phyloP scores from a whole-genome alignment of 2,113 vertebrate species.

The Etia nguti region DNA sequence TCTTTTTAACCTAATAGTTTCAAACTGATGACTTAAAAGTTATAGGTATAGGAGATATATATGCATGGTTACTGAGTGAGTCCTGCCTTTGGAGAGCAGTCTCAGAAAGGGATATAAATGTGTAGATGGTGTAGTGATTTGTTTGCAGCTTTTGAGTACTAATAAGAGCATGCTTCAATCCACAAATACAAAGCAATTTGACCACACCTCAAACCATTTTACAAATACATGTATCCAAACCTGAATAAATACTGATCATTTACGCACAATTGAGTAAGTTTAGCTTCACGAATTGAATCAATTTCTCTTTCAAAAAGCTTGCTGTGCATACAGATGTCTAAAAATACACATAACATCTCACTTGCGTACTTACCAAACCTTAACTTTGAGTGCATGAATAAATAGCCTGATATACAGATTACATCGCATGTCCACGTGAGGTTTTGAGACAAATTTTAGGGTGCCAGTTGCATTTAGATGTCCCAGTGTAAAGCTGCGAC shows the following conservation, averaged over 20 bases:
- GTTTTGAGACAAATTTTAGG: not conserved
- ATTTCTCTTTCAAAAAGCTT: not conserved
- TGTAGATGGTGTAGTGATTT: too few species aligned
- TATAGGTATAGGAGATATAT: not conserved
- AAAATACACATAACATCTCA: not conserved
- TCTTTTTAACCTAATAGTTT: not conserved
- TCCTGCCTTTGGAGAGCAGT: too few species aligned
- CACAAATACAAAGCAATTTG: too few species aligned
- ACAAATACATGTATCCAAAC: too few species aligned
- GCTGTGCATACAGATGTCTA: not conserved
- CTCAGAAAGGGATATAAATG: too few species aligned
- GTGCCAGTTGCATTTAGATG: not conserved
- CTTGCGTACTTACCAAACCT: not conserved
- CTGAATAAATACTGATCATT: not conserved
- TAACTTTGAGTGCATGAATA: not conserved
- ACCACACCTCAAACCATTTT: too few species aligned
- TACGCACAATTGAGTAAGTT: not conserved
- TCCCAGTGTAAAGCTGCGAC: not conserved
- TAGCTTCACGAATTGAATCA: not conserved
- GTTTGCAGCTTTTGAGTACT: too few species aligned
- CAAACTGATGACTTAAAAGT: not conserved
- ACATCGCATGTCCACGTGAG: fast-evolving
- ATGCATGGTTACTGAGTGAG: too few species aligned
- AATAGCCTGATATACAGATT: not conserved
- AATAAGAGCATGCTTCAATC: too few species aligned